Percentiles rank a stretch among this genome's conserved stretches.
Conservation (phyloP, 1,140 invertebrate species). For the Anoplolepis gracilipes region DNA sequence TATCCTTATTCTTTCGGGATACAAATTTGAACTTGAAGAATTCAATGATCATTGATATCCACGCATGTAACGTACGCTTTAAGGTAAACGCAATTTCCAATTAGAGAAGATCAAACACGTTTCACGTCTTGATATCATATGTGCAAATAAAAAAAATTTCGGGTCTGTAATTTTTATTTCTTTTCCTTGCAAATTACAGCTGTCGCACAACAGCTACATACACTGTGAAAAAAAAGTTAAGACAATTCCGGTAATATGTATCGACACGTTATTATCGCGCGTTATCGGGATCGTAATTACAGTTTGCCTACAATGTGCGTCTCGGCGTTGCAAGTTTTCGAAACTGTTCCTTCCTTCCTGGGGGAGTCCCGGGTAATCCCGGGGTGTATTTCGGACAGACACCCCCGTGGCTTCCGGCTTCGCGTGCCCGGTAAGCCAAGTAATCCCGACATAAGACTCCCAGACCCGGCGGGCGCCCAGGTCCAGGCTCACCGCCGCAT, state of each 20-base stretch:
- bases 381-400: conserved; percentile 73
- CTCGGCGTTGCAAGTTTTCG: conserved; percentile 66
- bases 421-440: conserved; percentile 78
- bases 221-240: background rate
- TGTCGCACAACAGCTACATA: background rate
- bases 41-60: background rate
- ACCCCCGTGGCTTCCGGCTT: conserved; percentile 77
- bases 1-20: background rate
- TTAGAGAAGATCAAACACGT: background rate
- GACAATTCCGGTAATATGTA: background rate
- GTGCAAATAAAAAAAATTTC: too few relatives aligned
- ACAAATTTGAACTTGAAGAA: conserved; percentile 40
- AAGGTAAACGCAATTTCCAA: conserved; percentile 29
- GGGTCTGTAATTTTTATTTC: background rate
- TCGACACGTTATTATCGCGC: conserved; percentile 23
- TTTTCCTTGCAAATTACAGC: background rate
- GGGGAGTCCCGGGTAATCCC: conserved; percentile 69
- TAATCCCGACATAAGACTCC: conserved; percentile 82
- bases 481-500: conserved; percentile 72
- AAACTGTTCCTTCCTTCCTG: conserved; percentile 67
- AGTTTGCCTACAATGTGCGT: conserved; percentile 29
- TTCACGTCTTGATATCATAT: background rate
- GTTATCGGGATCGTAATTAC: conserved; percentile 26
- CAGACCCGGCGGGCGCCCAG: conserved; percentile 65
- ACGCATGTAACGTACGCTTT: background rate